These are phyloP conservation scores for Atta colombica DNA, from an alignment of 1,140 invertebrate genomes.

Conservation along the genomic window DNA sequence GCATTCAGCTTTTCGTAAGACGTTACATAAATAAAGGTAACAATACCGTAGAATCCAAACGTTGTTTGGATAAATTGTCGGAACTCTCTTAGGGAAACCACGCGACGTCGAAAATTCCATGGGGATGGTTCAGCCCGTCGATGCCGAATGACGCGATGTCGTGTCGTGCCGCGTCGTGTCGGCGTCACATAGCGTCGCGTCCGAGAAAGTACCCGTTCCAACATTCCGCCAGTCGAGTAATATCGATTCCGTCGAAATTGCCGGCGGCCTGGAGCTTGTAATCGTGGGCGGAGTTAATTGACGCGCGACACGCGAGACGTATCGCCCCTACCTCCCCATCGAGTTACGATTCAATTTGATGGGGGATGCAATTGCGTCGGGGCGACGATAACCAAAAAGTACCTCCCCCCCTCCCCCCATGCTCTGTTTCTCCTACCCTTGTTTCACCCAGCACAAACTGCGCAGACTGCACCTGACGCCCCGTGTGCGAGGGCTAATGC, in stretches of 20 bases:
- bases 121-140: conserved; percentile 31
- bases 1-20: not conserved
- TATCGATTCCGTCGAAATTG: conserved; percentile 63
- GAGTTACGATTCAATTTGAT: conserved; percentile 65
- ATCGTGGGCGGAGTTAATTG: conserved; percentile 64
- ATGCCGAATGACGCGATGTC: conserved; percentile 53
- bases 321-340: conserved; percentile 31
- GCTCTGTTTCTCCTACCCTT: too few species aligned
- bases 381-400: conserved; percentile 59
- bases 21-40: not conserved
- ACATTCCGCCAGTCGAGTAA: conserved; percentile 63
- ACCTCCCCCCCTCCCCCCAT: not conserved
- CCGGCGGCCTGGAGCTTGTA: conserved; percentile 55
- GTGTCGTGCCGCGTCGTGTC: conserved; percentile 38
- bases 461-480: conserved; percentile 51
- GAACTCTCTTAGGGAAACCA: not conserved
- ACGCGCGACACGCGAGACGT: conserved; percentile 62
- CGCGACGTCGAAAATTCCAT: conserved; percentile 25
- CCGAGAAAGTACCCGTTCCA: conserved; percentile 44
- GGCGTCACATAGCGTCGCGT: conserved; percentile 37
- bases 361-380: conserved; percentile 56
- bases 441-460: conserved; percentile 2
- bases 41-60: not conserved
- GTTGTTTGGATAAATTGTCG: conserved; percentile 39
- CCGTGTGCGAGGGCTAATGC: conserved; percentile 58